Base-by-base conservation (phyloP, 2,888 invertebrate species). In the Hydropsyche betteni region DNA sequence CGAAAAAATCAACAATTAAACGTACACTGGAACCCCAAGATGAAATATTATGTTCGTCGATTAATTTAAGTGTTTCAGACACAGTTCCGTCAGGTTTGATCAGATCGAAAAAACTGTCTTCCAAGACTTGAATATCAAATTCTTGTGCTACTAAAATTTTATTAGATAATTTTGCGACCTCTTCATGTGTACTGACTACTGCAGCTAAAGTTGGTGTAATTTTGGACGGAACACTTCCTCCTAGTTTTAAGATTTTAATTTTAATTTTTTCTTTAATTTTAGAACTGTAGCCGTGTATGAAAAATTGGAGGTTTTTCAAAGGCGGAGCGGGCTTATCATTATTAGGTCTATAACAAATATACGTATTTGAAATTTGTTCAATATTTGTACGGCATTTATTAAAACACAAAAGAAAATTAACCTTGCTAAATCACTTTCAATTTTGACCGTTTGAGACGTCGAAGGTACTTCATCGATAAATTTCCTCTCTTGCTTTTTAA, bases 11-110 rank as follows among this genome's bases (percentile, higher is more conserved):
- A 24, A 24, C 24, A 24, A 24, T 24, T 24, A 24, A 24, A 88
- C 89, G 89, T 85, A 93, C 92, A 83, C 96, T 94, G 24, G 91
- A 90, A 12, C 96, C 96, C 97, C 97, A 97, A 73, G 90, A 87
- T 38, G 93, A 93, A 80, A 97, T 91, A 78, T 90, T 92, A 83
- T 93, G 91, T 80, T 91, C 90, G 77, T 89, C 89, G 71, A 96
- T 90, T 5, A 92, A 86, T 76, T 90, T 88, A 2, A 93, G 84
- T 58, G 91, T 88, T 36, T 90, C 86, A 0, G 86, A 83, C 14
- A 91, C 89, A 0, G 88, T 88, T 80, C 92, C 89, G 34, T 88
- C 85, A 73, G 89, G 86, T 16, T 90, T 90, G 14, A 91, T 89
- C 78, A 90, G 88, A 77, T 93, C 91, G 0, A 97, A 82, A 82